Conservation (phyloP, 2,888 invertebrate genomes). For the Phania funesta region DNA sequence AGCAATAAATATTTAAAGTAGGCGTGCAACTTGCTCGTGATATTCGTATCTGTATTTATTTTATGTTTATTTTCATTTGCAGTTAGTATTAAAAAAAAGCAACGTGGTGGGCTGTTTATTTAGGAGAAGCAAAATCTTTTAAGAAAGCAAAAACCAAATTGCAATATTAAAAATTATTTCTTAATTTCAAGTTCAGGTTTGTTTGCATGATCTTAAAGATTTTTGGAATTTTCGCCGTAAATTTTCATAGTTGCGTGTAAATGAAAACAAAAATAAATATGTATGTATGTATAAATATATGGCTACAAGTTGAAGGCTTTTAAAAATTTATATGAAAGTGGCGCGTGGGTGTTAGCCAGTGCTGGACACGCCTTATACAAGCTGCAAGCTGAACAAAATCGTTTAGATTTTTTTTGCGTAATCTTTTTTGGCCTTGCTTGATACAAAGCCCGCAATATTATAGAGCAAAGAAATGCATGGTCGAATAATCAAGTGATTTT, state of each 20-base stretch:
- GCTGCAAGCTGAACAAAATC: neutral
- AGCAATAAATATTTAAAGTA: slow-evolving; percentile 11
- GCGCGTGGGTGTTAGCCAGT: slow-evolving; percentile 37
- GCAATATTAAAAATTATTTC: too few species aligned
- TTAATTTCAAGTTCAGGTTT: slow-evolving; percentile 60
- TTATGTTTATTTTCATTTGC: neutral
- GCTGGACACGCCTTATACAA: neutral
- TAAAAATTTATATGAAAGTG: neutral
- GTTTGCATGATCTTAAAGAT: neutral
- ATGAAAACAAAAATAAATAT: neutral
- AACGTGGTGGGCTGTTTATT: too few species aligned
- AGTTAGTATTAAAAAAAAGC: neutral
- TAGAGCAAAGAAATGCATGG: too few species aligned
- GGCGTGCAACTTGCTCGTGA: slow-evolving; percentile 25
- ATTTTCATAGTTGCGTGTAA: neutral
- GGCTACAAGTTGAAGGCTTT: slow-evolving; percentile 49
- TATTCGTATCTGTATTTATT: neutral
- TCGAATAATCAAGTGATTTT: too few species aligned
- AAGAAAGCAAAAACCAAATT: too few species aligned
- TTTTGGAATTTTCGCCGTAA: slow-evolving; percentile 33
- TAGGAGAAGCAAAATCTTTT: too few species aligned
- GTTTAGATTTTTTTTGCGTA: neutral
- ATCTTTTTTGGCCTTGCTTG: too few species aligned
- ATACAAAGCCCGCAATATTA: too few species aligned
- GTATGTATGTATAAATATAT: neutral